Evolutionary conservation across 2,888 invertebrate genomes (phyloP).

Genomic region (Alcis repandata): DNA sequence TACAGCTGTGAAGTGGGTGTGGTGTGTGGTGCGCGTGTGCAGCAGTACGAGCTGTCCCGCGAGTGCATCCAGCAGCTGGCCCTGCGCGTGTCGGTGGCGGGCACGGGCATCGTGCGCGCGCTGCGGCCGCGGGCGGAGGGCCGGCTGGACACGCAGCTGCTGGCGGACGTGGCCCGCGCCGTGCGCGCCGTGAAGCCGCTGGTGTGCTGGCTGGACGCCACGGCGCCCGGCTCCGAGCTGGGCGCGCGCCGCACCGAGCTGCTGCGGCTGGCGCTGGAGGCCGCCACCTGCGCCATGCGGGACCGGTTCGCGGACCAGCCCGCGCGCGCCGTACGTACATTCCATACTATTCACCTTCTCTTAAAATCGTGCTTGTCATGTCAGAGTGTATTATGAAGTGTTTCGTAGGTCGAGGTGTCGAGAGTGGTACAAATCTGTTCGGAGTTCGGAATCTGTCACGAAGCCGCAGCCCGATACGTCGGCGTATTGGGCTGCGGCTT

Average conservation of each 20-base stretch:
- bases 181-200: constrained; percentile 94
- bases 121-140: constrained; percentile 89
- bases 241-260: constrained; percentile 85
- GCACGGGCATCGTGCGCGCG: constrained; percentile 90
- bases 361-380: too few species aligned
- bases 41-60: constrained; percentile 96
- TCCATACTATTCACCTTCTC: too few species aligned
- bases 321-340: constrained; percentile 87
- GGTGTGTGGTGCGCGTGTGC: constrained; percentile 38
- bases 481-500: too few species aligned
- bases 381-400: too few species aligned
- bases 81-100: constrained; percentile 93
- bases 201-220: constrained; percentile 94
- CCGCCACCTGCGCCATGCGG: constrained; percentile 96
- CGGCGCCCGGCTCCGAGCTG: constrained; percentile 44
- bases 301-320: constrained; percentile 96
- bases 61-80: constrained; percentile 97
- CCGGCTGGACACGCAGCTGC: constrained; percentile 91
- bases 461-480: too few species aligned
- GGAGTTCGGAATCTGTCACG: too few species aligned
- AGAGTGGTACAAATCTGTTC: too few species aligned
- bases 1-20: too few species aligned
- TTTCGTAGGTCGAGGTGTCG: too few species aligned
- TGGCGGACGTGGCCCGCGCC: constrained; percentile 95
- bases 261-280: constrained; percentile 92